Conservation (phyloP, 2,888 invertebrate genomes). For the Dermolepida albohirtum region DNA sequence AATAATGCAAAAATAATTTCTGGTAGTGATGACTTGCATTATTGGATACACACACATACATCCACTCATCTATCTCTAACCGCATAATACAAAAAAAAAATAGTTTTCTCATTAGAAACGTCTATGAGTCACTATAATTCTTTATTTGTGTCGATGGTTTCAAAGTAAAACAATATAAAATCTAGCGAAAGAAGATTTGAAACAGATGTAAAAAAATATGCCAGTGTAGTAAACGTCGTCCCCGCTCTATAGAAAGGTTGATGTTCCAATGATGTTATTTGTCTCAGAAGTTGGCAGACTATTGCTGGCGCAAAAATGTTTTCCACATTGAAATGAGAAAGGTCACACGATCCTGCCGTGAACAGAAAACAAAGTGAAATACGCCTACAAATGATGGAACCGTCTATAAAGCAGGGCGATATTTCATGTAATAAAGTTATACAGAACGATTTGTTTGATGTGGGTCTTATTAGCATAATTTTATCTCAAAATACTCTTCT, state of each 20-base stretch:
- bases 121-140: no score
- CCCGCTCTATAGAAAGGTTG: slow-evolving; percentile 15
- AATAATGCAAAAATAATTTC: no score
- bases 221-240: slow-evolving; percentile 3
- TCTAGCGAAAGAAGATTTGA: slow-evolving; percentile 9
- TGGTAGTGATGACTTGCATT: no score
- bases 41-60: no score
- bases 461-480: slow-evolving; percentile 35
- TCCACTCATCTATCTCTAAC: no score
- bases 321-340: slow-evolving; percentile 33
- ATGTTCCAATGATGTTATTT: slow-evolving; percentile 36
- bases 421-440: slow-evolving; percentile 34
- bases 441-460: slow-evolving; percentile 36
- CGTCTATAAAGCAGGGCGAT: slow-evolving; percentile 24
- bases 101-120: no score
- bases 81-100: no score
- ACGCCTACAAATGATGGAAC: slow-evolving; percentile 23
- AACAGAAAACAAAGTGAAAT: slow-evolving; percentile 34
- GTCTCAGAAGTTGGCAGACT: slow-evolving; percentile 37
- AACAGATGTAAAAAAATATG: slow-evolving; percentile 12
- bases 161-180: background rate
- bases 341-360: slow-evolving; percentile 23
- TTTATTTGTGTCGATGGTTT: no score
- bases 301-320: slow-evolving; percentile 32
- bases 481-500: slow-evolving; percentile 27